Conservation (phyloP, 2,888 invertebrate genomes). For the Macropis europaea region DNA sequence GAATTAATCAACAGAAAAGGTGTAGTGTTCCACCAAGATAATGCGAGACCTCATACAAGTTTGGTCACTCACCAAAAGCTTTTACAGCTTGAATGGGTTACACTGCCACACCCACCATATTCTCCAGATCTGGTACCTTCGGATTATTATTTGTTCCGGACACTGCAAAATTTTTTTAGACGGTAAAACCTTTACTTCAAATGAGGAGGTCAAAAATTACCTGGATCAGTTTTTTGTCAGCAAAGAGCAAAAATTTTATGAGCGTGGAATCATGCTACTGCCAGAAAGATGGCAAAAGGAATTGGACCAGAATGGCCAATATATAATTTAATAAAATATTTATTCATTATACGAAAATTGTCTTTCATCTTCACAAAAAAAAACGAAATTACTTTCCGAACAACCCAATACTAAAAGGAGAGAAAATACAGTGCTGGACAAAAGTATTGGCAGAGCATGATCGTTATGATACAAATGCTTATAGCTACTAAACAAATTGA, state of each 20-base stretch:
- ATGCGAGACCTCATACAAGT: too few relatives aligned
- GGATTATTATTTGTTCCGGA: constrained; percentile 34
- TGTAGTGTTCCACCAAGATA: too few relatives aligned
- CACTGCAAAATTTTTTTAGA: constrained; percentile 39
- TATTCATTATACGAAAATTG: constrained; percentile 47
- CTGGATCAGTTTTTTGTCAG: constrained; percentile 26
- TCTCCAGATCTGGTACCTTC: constrained; percentile 27
- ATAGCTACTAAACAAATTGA: not conserved
- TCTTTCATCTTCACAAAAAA: constrained; percentile 49
- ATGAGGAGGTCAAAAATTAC: too few relatives aligned
- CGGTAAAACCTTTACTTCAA: too few relatives aligned
- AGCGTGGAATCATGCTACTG: constrained; percentile 49
- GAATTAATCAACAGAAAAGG: too few relatives aligned
- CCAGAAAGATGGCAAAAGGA: constrained; percentile 57
- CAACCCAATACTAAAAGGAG: too few relatives aligned
- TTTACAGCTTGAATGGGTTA: constrained; percentile 17
- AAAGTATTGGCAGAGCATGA: too few relatives aligned
- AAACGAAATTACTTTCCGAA: too few relatives aligned
- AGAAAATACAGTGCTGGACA: too few relatives aligned
- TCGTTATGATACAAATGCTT: too few relatives aligned
- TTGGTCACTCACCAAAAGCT: constrained; percentile 25
- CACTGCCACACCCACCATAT: constrained; percentile 24
- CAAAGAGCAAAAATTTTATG: constrained; percentile 39
- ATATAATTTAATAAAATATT: constrained; percentile 53
- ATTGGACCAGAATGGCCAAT: constrained; percentile 53